Conservation (phyloP, 1,140 invertebrate genomes). For the Hetaerina americana region DNA sequence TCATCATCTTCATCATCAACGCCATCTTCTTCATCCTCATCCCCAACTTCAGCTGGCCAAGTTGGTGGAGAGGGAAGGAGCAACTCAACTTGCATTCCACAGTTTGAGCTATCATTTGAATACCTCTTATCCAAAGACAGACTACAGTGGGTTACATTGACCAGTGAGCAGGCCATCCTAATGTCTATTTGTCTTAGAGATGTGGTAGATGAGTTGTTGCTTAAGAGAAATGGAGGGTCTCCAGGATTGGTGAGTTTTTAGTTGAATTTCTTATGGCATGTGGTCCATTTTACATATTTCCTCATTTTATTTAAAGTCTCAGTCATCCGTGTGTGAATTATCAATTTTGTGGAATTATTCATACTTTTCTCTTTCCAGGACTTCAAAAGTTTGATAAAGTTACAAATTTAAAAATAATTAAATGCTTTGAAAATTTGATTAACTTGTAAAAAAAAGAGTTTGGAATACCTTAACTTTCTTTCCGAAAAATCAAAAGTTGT, state of each 20-base stretch:
- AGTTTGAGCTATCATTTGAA: conserved; percentile 83
- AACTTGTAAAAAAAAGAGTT: too few species aligned
- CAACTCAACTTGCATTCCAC: conserved; percentile 17
- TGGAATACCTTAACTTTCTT: too few species aligned
- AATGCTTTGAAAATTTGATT: too few species aligned
- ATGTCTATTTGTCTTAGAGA: conserved; percentile 90
- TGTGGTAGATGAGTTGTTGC: conserved; percentile 86
- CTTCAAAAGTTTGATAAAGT: too few species aligned
- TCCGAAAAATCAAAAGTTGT: too few species aligned
- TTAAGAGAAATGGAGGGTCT: conserved; percentile 53
- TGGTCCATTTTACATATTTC: too few species aligned
- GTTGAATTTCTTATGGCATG: too few species aligned
- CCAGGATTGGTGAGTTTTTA: background rate
- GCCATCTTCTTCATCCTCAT: background rate
- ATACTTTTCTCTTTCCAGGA: too few species aligned
- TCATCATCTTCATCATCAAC: background rate
- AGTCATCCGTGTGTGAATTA: too few species aligned
- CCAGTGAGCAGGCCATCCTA: conserved; percentile 80
- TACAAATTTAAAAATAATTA: too few species aligned
- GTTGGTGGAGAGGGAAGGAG: background rate
- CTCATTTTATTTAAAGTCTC: too few species aligned
- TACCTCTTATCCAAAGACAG: conserved; percentile 88
- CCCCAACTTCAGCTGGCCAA: background rate
- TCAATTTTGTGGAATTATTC: too few species aligned
- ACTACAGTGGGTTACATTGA: conserved; percentile 83